Base-by-base conservation (phyloP, 1,140 invertebrate genomes). In the Drosophila busckii region DNA sequence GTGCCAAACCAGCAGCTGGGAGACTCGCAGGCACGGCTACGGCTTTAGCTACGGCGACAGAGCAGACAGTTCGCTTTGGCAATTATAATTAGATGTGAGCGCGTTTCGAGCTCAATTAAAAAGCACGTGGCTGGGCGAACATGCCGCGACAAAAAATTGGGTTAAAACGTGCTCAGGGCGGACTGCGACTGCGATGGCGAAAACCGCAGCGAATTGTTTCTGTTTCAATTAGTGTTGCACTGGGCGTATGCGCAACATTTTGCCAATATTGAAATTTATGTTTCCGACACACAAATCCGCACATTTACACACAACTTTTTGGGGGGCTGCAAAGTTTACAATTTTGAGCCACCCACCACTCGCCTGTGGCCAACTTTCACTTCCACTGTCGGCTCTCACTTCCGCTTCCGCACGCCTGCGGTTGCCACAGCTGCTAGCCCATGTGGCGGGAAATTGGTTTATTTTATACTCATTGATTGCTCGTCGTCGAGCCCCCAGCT, bases 1-100 rank as follows among this genome's bases (percentile, higher is more conserved):
- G n/a, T n/a, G n/a, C n/a, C n/a, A n/a, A n/a, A n/a, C n/a, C n/a
- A n/a, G n/a, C 25, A 28, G 17, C 44, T 8, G 10, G 15, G 2
- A 26, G 3, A 8, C 22, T 8, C 3, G 2, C 3, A n/a, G 4
- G 3, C 4, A 4, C 17, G 7, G 2, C 5, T 15, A 17, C 23
- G 23, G 19, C 6, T n/a, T 45, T 7, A 6, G 19, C 10, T n/a
- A 26, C 37, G 28, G 35, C 34, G 29, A 35, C 44, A 26, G 35
- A 28, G 32, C 17, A 9, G 42, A 25, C 35, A 31, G 31, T 52
- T 42, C 37, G 48, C 44, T 48, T 35, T 23, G 54, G 49, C 68
- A 71, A 78, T 71, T 78, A 73, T 78, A 80, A 80, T 80, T 80
- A 80, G 73, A 80, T 80, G 63, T 64, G 73, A 8, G 53, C 41